Base-by-base conservation (phyloP, 1,140 invertebrate species). In the Steinernema khuongi region DNA sequence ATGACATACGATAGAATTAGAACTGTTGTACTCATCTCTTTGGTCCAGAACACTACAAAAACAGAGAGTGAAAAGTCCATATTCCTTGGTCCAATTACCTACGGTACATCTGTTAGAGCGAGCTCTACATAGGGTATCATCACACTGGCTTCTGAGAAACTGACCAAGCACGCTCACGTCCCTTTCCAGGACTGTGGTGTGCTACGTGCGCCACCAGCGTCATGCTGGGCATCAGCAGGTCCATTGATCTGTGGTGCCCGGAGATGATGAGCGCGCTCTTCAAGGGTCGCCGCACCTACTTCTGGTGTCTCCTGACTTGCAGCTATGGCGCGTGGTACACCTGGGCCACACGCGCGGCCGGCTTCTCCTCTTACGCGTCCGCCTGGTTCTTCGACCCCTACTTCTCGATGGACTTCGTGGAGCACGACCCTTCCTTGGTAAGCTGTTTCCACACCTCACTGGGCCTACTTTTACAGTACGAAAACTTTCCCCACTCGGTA, bases 321-420 rank as follows among this genome's bases (percentile, higher is more conserved):
- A 14, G 28, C 31, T 71, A 71, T 36, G 70, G 70, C 14, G 18
- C 31, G 0, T 71, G 60, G 29, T 71, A 43, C 14, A 19, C 60
- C 1, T 71, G 43, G 17, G 43, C 60, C 28, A 71, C 70, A 7
- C 70, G 17, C 41, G 31, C 70, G 4, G 43, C 31, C 14, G 29
- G 31, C 0, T 71, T 43, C 60, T 71, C 70, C 17, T 71, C 70
- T 0, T 30, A 29, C 28, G 43, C 43, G 14, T 71, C 41, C 29
- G 70, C 70, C 1, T 71, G 70, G 70, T 71, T 71, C 70, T 71
- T 50, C 17, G 70, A 71, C n/a, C 70, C 70, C 50, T 71, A n/a
- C 43, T 71, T 50, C 50, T 26, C 31, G 33, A 41, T 26, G 22
- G 60, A n/a, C 4, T 7, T 2, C 41, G 28, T 50, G 26, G 28